A percentile compares a stretch with the other conserved stretches of the same genome.
Evolutionary conservation across 2,113 vertebrate genomes (phyloP).

Genomic region (Pagrus major): DNA sequence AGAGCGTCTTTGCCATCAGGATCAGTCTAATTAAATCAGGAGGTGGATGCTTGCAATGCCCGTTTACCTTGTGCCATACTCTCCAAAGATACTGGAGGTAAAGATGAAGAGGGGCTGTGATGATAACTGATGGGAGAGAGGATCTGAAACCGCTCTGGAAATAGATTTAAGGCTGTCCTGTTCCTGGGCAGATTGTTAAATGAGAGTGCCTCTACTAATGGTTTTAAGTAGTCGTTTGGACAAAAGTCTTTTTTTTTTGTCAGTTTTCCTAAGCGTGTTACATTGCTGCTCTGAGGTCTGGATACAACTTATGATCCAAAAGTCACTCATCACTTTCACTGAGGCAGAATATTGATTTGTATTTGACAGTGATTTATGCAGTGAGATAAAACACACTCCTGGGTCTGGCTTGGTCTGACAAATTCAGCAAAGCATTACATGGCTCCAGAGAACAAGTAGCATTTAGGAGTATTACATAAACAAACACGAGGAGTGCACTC

Average conservation of each 20-base stretch:
- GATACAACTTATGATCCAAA: constrained; percentile 29
- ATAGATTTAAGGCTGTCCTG: constrained; percentile 46
- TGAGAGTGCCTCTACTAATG: constrained; percentile 7
- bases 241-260: constrained; percentile 31
- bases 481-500: background rate
- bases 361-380: constrained; percentile 33
- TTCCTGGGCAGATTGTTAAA: constrained; percentile 26
- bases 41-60: constrained; percentile 29
- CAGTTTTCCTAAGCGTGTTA: constrained; percentile 1
- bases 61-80: constrained; percentile 23
- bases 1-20: constrained; percentile 53
- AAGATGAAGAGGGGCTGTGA: constrained; percentile 11
- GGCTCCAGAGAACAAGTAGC: background rate
- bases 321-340: background rate
- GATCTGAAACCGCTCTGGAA: constrained; percentile 30
- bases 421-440: background rate
- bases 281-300: constrained; percentile 1
- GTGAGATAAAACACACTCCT: constrained; percentile 20
- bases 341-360: constrained; percentile 24
- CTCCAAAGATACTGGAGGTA: constrained; percentile 27
- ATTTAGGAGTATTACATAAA: constrained; percentile 7
- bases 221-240: constrained; percentile 36
- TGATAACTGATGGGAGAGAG: constrained; percentile 45
- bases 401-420: constrained; percentile 8
- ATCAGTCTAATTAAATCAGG: constrained; percentile 63